Evolutionary conservation across 2,113 vertebrate genomes (phyloP), one percentile per base, ranked within the genome.

Genomic region (Athene noctua): DNA sequence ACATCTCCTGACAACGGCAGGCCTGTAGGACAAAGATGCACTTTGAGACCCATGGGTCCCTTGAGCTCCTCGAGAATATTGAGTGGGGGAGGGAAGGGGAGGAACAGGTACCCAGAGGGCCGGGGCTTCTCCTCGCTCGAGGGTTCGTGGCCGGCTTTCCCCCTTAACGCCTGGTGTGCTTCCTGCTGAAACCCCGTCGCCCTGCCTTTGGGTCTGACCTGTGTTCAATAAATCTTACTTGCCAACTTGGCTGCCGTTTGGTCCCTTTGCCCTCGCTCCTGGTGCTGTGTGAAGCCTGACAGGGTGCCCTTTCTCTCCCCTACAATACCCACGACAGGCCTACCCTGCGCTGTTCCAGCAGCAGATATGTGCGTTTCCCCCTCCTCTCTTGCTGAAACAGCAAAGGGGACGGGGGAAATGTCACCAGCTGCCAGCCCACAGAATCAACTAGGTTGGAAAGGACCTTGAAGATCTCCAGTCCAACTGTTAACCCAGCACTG

Each of bases 221-320:
- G 0, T 0, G 1, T 32, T 90, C 34, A 88, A 93, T 94, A 94
- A 97, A 94, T 61, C 19, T 44, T 17, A 20, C 23, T 90, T 63
- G 80, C 70, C 80, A 44, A 57, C 36, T 68, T 25, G 44, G 44
- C 47, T 90, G 81, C 47, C 4, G 26, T 54, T 62, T 23, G 25
- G 3, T 88, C 42, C 68, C 88, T 67, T 80, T 3, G 5, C 58
- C 44, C 17, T 71, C 1, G 1, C 15, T 81, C 44, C 68, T 2
- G 0, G 9, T 0, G 5, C 21, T 1, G 0, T 20, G 20, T 2
- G 0, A 27, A n/a, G 70, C 38, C 26, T n/a, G 7, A 38, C 8
- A 10, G 16, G 19, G 16, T 10, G 5, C 52, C 51, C 27, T 3
- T 0, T 52, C 61, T 27, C 29, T 61, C 15, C 38, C 79, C 6